A percentile compares a stretch with the other conserved stretches of the same genome.
Conservation (phyloP, 2,797 vertebrate genomes). For the Pseudochromis fuscus region DNA sequence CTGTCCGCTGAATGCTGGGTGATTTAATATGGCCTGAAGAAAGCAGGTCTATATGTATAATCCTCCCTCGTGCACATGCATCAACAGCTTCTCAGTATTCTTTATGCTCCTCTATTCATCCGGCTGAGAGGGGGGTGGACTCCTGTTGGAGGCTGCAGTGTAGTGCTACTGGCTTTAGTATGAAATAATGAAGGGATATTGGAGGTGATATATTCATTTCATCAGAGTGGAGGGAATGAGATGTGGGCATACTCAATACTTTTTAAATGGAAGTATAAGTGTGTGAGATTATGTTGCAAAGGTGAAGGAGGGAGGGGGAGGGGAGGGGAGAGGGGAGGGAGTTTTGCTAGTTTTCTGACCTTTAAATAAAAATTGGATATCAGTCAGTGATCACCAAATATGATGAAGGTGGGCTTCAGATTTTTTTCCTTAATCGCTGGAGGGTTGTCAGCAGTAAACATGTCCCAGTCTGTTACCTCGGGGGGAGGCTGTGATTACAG, state of each 20-base stretch:
- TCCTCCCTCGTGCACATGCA: constrained; percentile 28
- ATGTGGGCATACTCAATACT: neutral
- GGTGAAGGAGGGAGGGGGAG: neutral
- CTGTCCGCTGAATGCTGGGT: constrained; percentile 54
- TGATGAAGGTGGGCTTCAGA: constrained; percentile 10
- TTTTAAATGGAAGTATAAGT: neutral
- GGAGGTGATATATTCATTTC: neutral
- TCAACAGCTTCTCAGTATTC: constrained; percentile 33
- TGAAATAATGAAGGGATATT: constrained; percentile 1
- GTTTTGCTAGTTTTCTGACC: neutral
- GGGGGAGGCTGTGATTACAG: constrained; percentile 31
- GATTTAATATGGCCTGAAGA: constrained; percentile 72
- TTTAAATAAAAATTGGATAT: constrained; percentile 14
- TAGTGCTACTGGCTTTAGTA: neutral
- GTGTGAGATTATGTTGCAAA: neutral
- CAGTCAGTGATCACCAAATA: constrained; percentile 11
- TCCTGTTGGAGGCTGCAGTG: constrained; percentile 3
- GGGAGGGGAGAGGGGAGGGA: neutral
- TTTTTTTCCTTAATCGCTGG: constrained; percentile 12
- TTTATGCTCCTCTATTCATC: constrained; percentile 37
- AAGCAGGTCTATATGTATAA: constrained; percentile 51
- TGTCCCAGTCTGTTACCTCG: neutral
- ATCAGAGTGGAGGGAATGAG: too few species aligned
- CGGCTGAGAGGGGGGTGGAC: neutral
- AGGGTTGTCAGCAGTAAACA: constrained; percentile 34